Evolutionary conservation across 2,888 invertebrate species (phyloP), one percentile per base, ranked within the genome.

Genomic region (Lepidocyrtinus sp.): DNA sequence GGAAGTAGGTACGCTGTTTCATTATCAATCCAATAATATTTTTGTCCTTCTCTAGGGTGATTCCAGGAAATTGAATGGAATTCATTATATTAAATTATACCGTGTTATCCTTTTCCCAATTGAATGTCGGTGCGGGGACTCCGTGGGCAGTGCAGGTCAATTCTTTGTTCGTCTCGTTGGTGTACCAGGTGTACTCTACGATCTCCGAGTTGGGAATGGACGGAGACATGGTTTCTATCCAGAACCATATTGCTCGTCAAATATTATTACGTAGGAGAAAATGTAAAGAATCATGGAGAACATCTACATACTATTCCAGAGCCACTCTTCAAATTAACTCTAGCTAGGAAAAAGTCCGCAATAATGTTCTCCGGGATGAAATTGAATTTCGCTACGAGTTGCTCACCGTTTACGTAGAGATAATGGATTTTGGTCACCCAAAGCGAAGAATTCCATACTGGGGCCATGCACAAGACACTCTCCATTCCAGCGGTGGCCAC

Each of bases 361-460:
- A 12, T 45, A 5, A 9, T 45, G 12, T 12, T 45, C 45, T 45
- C 45, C 7, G 12, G 45, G 7, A 62, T 62, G 19, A 21, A 19
- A 62, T 62, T 62, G 62, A 21, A 55, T n/a, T 55, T n/a, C n/a
- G n/a, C n/a, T n/a, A n/a, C 36, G n/a, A 55, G n/a, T n/a, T 62
- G 7, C n/a, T 74, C 70, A 85, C 85, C 79, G 24, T 85, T 84
- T 9, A 85, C 81, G 55, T 82, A 82, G 21, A 83, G 74, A 46
- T 74, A 78, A 25, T 76, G 73, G 9, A 74, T 63, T 65, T 82
- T 84, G 17, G 81, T 55, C 1, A 84, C 76, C 85, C 85, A 85
- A 15, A 81, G 55, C 7, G 82, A 81, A 3, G 83, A 84, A 61
- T 85, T 85, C 85, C 85, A 85, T 9, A 85, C 83, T 1, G 85